Evolutionary conservation across 2,797 vertebrate genomes (phyloP), one percentile per base, ranked within the genome.

Genomic region (Enteromius paludinosus): DNA sequence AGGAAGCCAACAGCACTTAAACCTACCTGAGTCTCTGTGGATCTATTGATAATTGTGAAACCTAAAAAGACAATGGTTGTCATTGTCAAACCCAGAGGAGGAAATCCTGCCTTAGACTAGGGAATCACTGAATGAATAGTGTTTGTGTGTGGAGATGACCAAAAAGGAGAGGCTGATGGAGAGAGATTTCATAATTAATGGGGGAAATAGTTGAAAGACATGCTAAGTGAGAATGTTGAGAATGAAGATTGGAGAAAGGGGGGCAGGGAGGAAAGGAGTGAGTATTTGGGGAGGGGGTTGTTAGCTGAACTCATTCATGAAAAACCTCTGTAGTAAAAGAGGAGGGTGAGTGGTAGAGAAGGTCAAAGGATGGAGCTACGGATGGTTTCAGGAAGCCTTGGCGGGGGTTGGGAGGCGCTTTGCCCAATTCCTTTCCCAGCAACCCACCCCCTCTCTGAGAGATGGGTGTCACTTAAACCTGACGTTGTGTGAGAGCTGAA

Each of bases 61-160:
- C 65, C 73, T 75, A 65, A 62, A 69, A 45, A 82, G 72, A 90
- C 87, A 90, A 89, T 86, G 85, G 75, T 33, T 66, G 71, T 77
- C 84, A 85, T 88, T 89, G 87, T 90, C 80, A 83, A 47, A 41
- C 45, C 30, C 1, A 79, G 81, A 79, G 54, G 76, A 56, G 89
- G 90, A 90, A 90, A 85, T 88, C 89, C 90, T 89, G 87, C 86
- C 81, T 86, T 92, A 91, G 91, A 78, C 81, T 7, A 15, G 87
- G 81, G 86, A 86, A 80, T 75, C 56, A 81, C 38, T 91, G 90
- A 92, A 92, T 94, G 90, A 91, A 86, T 87, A 64, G 74, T 61
- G 52, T 73, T 73, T 81, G 70, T 83, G 81, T 79, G 70, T 17
- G 61, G 28, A 17, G 41, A 62, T 71, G 66, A 8, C 18, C 25